Conservation (phyloP, 2,888 invertebrate species). For the Vannuccia rotundouncinata region DNA sequence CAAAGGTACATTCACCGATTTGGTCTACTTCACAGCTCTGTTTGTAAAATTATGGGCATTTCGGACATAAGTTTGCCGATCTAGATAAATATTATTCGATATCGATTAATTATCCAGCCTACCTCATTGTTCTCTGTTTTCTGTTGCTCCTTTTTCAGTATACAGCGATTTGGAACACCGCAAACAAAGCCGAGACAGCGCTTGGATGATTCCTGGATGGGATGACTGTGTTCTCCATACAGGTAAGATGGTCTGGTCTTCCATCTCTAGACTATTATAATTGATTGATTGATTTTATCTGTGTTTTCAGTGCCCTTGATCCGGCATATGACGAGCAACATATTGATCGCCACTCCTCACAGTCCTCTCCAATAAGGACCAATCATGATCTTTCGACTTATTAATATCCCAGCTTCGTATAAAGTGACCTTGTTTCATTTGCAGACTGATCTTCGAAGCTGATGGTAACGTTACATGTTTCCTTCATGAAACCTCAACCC, state of each 20-base stretch:
- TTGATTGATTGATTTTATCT: too few relatives aligned
- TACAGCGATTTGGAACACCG: conserved; percentile 83
- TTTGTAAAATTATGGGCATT: too few relatives aligned
- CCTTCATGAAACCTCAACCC: too few relatives aligned
- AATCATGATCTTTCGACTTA: background rate
- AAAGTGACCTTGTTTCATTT: background rate
- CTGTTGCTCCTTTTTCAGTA: conserved; percentile 18
- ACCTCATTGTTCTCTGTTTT: too few relatives aligned
- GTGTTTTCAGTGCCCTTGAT: conserved; percentile 87
- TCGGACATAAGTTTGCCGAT: too few relatives aligned
- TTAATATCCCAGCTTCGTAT: too few relatives aligned
- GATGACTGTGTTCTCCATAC: conserved; percentile 99
- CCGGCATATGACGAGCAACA: conserved; percentile 89
- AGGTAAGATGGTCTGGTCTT: conserved; percentile 51
- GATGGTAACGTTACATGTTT: background rate
- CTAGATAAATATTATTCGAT: too few relatives aligned
- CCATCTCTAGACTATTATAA: too few relatives aligned
- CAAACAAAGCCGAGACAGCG: conserved; percentile 87
- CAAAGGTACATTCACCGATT: too few relatives aligned
- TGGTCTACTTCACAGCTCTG: too few relatives aligned
- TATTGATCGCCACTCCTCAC: conserved; percentile 82
- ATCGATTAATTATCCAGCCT: too few relatives aligned
- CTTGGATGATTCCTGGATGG: conserved; percentile 97
- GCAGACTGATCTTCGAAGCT: background rate
- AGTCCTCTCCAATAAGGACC: conserved; percentile 75